These are phyloP conservation scores for Boloria euphrosyne DNA, from an alignment of 2,888 invertebrate genomes.

Conservation along the genomic window DNA sequence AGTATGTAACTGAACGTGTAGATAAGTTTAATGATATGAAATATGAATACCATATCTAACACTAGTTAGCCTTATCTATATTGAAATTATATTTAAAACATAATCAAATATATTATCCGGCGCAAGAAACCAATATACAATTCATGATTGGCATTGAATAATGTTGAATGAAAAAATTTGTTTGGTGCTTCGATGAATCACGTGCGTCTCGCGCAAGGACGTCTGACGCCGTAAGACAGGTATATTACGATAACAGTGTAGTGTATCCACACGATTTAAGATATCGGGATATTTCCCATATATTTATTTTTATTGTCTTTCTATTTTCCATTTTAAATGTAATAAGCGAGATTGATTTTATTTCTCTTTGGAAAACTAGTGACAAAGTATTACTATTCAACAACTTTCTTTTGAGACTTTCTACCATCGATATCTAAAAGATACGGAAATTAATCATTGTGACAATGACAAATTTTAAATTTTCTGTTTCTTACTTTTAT, in stretches of 20 bases:
- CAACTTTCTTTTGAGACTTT: too few species aligned
- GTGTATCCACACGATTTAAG: not conserved
- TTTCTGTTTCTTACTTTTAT: too few species aligned
- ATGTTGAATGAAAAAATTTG: constrained; percentile 29
- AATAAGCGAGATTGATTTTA: too few species aligned
- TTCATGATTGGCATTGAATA: constrained; percentile 18
- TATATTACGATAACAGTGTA: constrained; percentile 1
- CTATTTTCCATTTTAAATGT: not conserved
- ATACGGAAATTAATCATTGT: too few species aligned
- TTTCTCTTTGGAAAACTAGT: too few species aligned
- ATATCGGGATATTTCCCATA: not conserved
- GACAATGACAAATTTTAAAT: too few species aligned
- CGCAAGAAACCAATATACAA: not conserved
- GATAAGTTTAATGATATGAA: too few species aligned
- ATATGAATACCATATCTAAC: not conserved
- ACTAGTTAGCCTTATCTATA: too few species aligned
- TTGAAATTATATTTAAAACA: not conserved
- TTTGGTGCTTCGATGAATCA: constrained; percentile 33
- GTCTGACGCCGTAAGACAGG: constrained; percentile 14
- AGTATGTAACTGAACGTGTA: too few species aligned
- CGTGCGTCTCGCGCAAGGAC: constrained; percentile 27
- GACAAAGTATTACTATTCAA: too few species aligned
- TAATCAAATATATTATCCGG: not conserved
- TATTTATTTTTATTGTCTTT: not conserved
- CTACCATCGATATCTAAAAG: too few species aligned